phyloP scores from a whole-genome alignment of 2,113 vertebrate genomes.

The Rhabdornis inornatus region DNA sequence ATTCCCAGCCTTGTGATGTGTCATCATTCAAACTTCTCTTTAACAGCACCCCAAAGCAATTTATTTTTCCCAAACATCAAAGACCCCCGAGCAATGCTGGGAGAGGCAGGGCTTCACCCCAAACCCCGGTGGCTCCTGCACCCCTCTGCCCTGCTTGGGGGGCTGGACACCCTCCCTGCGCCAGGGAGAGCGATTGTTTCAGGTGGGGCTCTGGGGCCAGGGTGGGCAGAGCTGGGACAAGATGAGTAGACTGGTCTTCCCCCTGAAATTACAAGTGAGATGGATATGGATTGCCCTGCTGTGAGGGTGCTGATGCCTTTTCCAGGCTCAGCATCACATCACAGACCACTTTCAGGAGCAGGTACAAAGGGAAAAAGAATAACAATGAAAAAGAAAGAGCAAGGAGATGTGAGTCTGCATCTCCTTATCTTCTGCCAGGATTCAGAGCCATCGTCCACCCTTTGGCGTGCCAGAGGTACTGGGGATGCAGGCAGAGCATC shows the following conservation, averaged over 20 bases:
- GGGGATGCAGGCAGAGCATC: neutral
- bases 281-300: neutral
- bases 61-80: neutral
- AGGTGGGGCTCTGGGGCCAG: neutral
- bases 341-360: neutral
- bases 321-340: neutral
- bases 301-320: neutral
- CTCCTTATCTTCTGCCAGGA: neutral
- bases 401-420: rapidly evolving
- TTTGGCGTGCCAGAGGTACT: neutral
- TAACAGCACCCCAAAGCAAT: neutral
- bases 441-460: neutral
- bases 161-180: neutral
- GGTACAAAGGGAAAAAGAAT: neutral
- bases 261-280: neutral
- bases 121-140: rapidly evolving
- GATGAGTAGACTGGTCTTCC: neutral
- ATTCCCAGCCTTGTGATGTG: neutral
- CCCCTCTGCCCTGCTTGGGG: neutral
- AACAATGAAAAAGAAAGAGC: neutral
- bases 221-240: neutral
- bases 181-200: rapidly evolving
- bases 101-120: neutral
- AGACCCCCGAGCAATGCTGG: neutral
- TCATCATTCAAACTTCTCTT: constrained; percentile 2